Conservation (phyloP, 2,888 invertebrate genomes). For the Andrena marginata region DNA sequence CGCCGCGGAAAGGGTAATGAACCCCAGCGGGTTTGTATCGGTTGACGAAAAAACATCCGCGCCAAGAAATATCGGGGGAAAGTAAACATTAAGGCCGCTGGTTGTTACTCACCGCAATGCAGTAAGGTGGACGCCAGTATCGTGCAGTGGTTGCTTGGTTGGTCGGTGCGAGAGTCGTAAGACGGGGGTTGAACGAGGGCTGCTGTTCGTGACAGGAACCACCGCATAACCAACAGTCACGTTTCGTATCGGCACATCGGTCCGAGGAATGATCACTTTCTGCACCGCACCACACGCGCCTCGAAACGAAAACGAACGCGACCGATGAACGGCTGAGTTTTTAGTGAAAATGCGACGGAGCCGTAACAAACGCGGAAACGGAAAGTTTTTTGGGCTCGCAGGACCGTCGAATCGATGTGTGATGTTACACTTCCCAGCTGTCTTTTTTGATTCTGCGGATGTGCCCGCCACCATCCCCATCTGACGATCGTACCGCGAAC, state of each 20-base stretch:
- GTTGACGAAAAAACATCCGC: background rate
- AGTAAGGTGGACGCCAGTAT: slow-evolving; percentile 75
- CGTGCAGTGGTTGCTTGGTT: slow-evolving; percentile 75
- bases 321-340: slow-evolving; percentile 32
- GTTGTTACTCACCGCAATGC: slow-evolving; percentile 80
- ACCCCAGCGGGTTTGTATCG: slow-evolving; percentile 46
- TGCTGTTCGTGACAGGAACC: slow-evolving; percentile 76
- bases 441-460: slow-evolving; percentile 83
- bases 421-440: slow-evolving; percentile 82
- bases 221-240: slow-evolving; percentile 78
- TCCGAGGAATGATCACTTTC: slow-evolving; percentile 56
- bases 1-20: slow-evolving; percentile 57
- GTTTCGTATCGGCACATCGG: slow-evolving; percentile 65
- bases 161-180: slow-evolving; percentile 66
- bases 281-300: slow-evolving; percentile 66
- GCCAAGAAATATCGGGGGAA: slow-evolving; percentile 2
- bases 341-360: slow-evolving; percentile 23
- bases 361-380: slow-evolving; percentile 64
- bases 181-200: slow-evolving; percentile 79
- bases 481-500: slow-evolving; percentile 56
- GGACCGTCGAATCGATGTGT: slow-evolving; percentile 82
- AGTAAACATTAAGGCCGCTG: slow-evolving; percentile 23
- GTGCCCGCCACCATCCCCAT: slow-evolving; percentile 71
- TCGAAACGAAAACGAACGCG: slow-evolving; percentile 27
- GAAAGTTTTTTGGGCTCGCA: slow-evolving; percentile 74